Evolutionary conservation across 2,797 vertebrate genomes (phyloP), one percentile per base, ranked within the genome.

Genomic region (Melanotaenia boesemani): DNA sequence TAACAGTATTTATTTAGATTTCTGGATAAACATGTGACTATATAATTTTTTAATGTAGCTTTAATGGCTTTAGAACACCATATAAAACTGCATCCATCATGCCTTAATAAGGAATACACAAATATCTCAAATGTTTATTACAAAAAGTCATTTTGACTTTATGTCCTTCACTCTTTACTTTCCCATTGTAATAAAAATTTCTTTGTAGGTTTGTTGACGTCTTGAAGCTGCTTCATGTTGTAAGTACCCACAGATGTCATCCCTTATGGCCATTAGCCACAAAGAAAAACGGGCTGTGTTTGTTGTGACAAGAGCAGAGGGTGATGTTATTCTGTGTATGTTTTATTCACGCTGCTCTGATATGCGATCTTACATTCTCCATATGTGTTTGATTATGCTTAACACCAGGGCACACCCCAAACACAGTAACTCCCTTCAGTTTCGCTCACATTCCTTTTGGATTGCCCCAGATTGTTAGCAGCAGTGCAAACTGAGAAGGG

Each of bases 171-270:
- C 1, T 12, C 13, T 36, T 32, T n/a, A 56, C 6, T 24, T 22
- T 4, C 26, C 9, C 7, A 0, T 41, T 34, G 22, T 48, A 48
- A 48, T 20, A 20, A 1, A 7, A 16, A 73, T 83, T 22, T 72
- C 88, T 88, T 93, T 86, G 46, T 83, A 99, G 98, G 91, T 99
- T 99, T 95, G 98, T 99, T 82, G 96, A 98, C 57, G 97, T 97
- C 74, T 95, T 99, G 84, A 98, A 98, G 92, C 96, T 99, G 80
- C 95, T 99, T 74, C 96, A 99, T 86, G 96, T 99, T 79, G 98
- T 99, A 94, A 99, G 98, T 98, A 95, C 78, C 26, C 34, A 9
- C 52, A 61, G 55, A 39, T 62, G 9, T 46, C 55, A 39, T 20
- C 34, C 3, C 74, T 63, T 44, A 24, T 4, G 13, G 0, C 26